Evolutionary conservation across 1,140 invertebrate species (phyloP).

Genomic region (Chrysomallon squamiferum): DNA sequence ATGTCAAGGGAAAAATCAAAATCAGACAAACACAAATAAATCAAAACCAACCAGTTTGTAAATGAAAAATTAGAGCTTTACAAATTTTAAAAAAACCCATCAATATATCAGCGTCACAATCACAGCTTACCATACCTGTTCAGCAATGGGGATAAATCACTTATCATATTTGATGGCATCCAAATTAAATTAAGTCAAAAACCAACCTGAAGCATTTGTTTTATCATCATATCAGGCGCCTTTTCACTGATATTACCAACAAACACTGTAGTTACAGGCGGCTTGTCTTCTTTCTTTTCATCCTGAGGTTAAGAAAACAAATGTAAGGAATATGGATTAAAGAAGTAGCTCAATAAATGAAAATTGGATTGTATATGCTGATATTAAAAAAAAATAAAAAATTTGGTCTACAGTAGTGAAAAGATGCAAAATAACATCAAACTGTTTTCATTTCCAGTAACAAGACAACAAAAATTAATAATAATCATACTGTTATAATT

Average conservation of each 20-base stretch:
- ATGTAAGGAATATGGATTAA: background rate
- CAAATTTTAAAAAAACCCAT: no score
- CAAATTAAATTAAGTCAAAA: background rate
- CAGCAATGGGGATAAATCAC: background rate
- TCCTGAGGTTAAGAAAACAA: constrained; percentile 26
- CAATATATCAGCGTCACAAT: no score
- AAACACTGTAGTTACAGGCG: constrained; percentile 95
- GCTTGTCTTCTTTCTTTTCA: constrained; percentile 63
- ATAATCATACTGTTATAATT: no score
- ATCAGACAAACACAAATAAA: no score
- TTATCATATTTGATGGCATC: background rate
- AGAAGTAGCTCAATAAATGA: background rate
- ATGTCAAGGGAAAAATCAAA: no score
- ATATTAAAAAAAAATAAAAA: background rate
- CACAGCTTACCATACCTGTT: no score
- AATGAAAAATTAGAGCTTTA: no score
- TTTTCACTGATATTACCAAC: constrained; percentile 97
- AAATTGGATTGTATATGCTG: background rate
- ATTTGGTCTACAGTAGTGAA: background rate
- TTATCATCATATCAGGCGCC: constrained; percentile 93
- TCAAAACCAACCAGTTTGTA: no score
- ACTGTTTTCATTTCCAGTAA: no score
- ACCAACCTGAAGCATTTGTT: constrained; percentile 78
- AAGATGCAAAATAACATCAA: no score
- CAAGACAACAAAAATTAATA: no score